Base-by-base conservation (phyloP, 92 coral and sea anemone species). In the Nematostella vectensis region DNA sequence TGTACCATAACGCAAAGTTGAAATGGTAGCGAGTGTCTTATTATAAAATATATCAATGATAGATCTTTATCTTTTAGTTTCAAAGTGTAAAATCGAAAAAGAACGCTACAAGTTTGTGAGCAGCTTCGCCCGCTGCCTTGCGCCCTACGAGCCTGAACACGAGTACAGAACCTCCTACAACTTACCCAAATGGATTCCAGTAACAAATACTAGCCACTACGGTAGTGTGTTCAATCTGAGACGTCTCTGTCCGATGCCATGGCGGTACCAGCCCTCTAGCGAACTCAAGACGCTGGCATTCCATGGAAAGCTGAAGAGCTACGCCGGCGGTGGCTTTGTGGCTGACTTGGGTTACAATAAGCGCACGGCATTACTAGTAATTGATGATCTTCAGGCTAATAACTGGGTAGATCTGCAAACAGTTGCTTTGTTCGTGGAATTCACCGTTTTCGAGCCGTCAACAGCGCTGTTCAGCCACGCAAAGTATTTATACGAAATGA, bases 271-370 rank as follows among this genome's bases (percentile, higher is more conserved):
- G 25, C 55, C 94, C 1, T 72, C 87, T n/a, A 31, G 17, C 18
- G 74, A 81, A 21, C 77, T 85, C 6, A 58, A 67, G 10, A 70
- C 94, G 3, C 50, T 85, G 44, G 50, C 79, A 2, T 63, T 58
- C 50, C 51, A 60, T 23, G 94, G 94, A 56, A 54, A 27, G 24
- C 37, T 57, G 3, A 29, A 74, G 10, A 48, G 59, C 24, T 89
- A 80, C 56, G 73, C 82, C 45, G 96, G 96, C 11, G 87, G 96
- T 21, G 96, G 96, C 1, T 89, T 76, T 49, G 80, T 78, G 16
- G 96, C 94, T 11, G 88, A 89, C 31, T 77, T 89, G 2, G 96
- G 96, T 2, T 89, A 89, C 75, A 75, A 89, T 61, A 29, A 70
- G 6, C 69, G 37, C n/a, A 80, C 95, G n/a, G 89, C 96, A 2